These are phyloP conservation scores for Teleogryllus oceanicus DNA, from an alignment of 2,888 invertebrate species.

Conservation along the genomic window DNA sequence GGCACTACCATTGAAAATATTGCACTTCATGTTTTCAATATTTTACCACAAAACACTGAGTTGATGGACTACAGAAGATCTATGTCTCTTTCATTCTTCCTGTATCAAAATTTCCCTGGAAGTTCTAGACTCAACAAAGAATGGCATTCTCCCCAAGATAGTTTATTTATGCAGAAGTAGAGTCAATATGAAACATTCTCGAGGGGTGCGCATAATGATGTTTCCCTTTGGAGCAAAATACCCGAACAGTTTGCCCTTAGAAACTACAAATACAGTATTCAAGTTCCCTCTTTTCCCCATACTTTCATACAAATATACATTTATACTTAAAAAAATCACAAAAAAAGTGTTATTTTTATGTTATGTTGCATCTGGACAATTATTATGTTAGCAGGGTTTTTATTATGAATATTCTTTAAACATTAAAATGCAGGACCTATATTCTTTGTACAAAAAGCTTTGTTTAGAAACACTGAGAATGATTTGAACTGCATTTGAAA, in stretches of 20 bases:
- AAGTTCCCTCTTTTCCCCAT: neutral
- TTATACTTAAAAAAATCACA: neutral
- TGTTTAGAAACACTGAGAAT: constrained; percentile 10
- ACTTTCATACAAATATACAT: neutral
- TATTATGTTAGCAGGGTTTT: neutral
- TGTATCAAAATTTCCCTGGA: constrained; percentile 18
- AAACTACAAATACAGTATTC: neutral
- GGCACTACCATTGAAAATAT: constrained; percentile 18
- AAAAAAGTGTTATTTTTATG: neutral
- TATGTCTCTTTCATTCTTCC: neutral
- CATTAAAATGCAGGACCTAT: constrained; percentile 4
- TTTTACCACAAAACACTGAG: neutral
- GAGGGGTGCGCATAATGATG: neutral
- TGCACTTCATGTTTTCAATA: constrained; percentile 4
- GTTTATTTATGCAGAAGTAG: neutral
- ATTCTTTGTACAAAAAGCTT: constrained; percentile 4
- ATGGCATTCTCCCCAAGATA: constrained; percentile 7
- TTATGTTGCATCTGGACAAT: neutral
- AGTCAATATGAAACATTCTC: constrained; percentile 7
- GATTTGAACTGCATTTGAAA: constrained; percentile 7
- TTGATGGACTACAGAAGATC: neutral
- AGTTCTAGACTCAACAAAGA: neutral
- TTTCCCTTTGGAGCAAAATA: neutral
- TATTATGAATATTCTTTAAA: neutral
- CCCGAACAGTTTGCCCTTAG: neutral